phyloP scores from a whole-genome alignment of 2,797 vertebrate species.

The Chanos chanos region DNA sequence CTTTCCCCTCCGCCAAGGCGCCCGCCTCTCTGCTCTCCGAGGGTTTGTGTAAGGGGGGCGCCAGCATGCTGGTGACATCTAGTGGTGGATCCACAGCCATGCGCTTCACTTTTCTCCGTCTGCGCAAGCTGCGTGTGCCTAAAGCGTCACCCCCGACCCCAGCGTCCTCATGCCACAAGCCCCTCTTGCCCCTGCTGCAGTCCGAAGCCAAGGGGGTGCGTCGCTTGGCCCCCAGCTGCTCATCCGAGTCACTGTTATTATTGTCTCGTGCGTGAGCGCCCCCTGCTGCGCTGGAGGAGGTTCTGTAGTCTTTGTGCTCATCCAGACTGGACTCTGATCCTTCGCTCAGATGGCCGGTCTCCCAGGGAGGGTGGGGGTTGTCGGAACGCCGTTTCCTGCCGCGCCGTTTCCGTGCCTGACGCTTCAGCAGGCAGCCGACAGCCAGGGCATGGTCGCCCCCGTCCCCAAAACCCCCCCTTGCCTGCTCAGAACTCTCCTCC shows the following conservation, averaged over 20 bases:
- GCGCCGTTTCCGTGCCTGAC: conserved; percentile 90
- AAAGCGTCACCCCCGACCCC: conserved; percentile 66
- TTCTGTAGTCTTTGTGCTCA: conserved; percentile 91
- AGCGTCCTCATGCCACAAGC: conserved; percentile 88
- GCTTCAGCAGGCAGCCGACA: conserved; percentile 88
- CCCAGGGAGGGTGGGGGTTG: conserved; percentile 88
- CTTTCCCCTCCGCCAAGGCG: conserved; percentile 51
- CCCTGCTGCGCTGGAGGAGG: conserved; percentile 60
- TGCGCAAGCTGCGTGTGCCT: conserved; percentile 81
- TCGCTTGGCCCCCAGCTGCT: conserved; percentile 89
- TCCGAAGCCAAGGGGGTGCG: conserved; percentile 79
- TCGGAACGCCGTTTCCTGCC: conserved; percentile 90
- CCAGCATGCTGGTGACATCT: conserved; percentile 76
- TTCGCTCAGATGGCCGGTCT: conserved; percentile 90
- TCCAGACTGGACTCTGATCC: conserved; percentile 95
- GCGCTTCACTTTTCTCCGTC: conserved; percentile 91
- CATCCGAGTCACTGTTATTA: conserved; percentile 91
- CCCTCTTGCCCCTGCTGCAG: conserved; percentile 79
- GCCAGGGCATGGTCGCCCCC: conserved; percentile 89
- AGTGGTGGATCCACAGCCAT: conserved; percentile 91
- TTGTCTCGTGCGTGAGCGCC: conserved; percentile 76
- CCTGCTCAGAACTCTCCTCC: conserved; percentile 88
- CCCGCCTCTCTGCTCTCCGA: conserved; percentile 71
- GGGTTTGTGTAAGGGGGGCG: conserved; percentile 73
- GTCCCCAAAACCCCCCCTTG: conserved; percentile 88